Evolutionary conservation across 2,888 invertebrate species (phyloP), one percentile per base, ranked within the genome.

Genomic region (Phlogophora meticulosa): DNA sequence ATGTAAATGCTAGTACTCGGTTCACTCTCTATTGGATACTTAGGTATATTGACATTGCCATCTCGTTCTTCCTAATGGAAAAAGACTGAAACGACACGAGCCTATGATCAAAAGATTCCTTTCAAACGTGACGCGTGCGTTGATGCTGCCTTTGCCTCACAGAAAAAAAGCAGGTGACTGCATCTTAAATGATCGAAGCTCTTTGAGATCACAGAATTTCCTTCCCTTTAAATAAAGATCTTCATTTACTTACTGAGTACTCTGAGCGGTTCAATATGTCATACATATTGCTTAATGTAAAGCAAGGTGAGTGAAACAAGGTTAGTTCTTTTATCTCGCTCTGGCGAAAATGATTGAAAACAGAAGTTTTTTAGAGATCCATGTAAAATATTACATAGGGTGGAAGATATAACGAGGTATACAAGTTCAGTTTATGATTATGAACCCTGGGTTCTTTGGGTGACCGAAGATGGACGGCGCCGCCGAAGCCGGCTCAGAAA

Each of bases 51-150:
- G 49, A 60, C 36, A 51, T 45, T 32, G 5, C 28, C 2, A 51
- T 51, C 17, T 36, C 48, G 20, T 68, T 46, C 15, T 38, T 60
- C 10, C 0, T 56, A 52, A 63, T 51, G 55, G 17, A 55, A 72
- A 56, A 38, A 45, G 1, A 17, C 40, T 28, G 4, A 7, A 42
- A 4, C 24, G 24, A 34, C 28, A 22, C 60, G 4, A 42, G 22
- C 15, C 42, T 48, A 38, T 51, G 78, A 78, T 73, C 73, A 74
- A 74, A 73, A 64, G 73, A 43, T 24, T 71, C 36, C 17, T 42
- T 42, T 58, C 24, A 34, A 62, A 49, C 11, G 42, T 38, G 45
- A 51, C 48, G 36, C 36, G 11, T 45, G 45, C 53, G 36, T 46
- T 42, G 45, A 63, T 58, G 58, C 45, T 32, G 20, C 42, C 32